Conservation (phyloP, 2,888 invertebrate genomes). For the Malacosoma neustria region DNA sequence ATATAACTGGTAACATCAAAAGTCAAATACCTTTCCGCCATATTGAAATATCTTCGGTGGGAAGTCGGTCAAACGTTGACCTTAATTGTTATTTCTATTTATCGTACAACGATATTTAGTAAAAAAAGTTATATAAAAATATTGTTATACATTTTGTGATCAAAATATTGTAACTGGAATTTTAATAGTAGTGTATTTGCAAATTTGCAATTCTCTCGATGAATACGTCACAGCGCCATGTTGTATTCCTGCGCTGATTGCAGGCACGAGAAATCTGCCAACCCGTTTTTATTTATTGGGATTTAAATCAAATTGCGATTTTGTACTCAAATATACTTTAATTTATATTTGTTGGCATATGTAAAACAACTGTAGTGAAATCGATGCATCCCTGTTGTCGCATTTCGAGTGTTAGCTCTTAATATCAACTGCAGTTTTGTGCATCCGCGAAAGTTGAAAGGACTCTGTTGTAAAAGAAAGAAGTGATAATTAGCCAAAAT, state of each 20-base stretch:
- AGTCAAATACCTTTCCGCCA: constrained; percentile 58
- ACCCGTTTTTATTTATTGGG: constrained; percentile 73
- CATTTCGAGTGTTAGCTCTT: constrained; percentile 67
- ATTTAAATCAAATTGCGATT: constrained; percentile 70
- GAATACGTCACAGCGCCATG: constrained; percentile 75
- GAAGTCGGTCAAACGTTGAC: constrained; percentile 68
- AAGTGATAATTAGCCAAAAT: constrained; percentile 81
- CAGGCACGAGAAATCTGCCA: constrained; percentile 75
- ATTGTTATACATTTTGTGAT: constrained; percentile 39
- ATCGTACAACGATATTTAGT: constrained; percentile 36
- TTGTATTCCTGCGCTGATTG: constrained; percentile 76
- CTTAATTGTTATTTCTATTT: constrained; percentile 55
- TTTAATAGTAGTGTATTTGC: constrained; percentile 30
- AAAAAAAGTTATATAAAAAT: constrained; percentile 39
- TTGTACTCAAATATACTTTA: constrained; percentile 72
- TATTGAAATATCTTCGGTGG: constrained; percentile 66
- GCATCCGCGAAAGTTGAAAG: constrained; percentile 76
- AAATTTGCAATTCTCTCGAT: constrained; percentile 65
- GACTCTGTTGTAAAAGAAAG: constrained; percentile 75
- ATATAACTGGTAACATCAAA: constrained; percentile 37
- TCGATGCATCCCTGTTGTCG: constrained; percentile 68
- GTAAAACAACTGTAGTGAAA: constrained; percentile 63
- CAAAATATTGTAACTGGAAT: constrained; percentile 27
- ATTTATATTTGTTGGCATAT: constrained; percentile 71
- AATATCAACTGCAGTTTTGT: constrained; percentile 73